A percentile compares a stretch with the other conserved stretches of the same genome.
These are phyloP conservation scores for Sympetrum striolatum DNA, from an alignment of 2,888 invertebrate genomes.

Conservation along the genomic window DNA sequence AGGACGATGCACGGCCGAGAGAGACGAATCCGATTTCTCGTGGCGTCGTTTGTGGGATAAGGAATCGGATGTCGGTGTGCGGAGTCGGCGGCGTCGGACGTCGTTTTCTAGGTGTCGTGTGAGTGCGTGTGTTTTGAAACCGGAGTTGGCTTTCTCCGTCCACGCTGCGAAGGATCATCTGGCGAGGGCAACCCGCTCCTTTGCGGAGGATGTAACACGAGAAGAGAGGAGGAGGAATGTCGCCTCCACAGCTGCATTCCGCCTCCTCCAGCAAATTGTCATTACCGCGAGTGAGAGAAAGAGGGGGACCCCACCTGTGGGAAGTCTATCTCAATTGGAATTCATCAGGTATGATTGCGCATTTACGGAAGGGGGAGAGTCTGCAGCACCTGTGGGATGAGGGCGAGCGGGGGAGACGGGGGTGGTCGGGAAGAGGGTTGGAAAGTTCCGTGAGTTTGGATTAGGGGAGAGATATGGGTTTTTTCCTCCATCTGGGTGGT, in stretches of 20 bases:
- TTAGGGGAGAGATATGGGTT: not conserved
- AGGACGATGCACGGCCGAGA: not conserved
- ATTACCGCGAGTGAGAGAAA: constrained; percentile 15
- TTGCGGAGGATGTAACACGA: constrained; percentile 30
- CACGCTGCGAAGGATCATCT: constrained; percentile 13
- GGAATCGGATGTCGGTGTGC: not conserved
- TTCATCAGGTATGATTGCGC: constrained; percentile 9
- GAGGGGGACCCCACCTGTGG: not conserved
- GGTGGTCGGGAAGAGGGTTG: not conserved
- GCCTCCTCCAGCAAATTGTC: constrained; percentile 41
- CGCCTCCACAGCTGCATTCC: constrained; percentile 37
- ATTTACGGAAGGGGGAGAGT: not conserved
- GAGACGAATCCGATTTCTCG: constrained; percentile 21
- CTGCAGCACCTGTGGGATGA: constrained; percentile 10
- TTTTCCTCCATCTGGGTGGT: not conserved
- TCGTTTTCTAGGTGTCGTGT: constrained; percentile 15
- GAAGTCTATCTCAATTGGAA: constrained; percentile 14
- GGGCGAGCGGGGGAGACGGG: not conserved
- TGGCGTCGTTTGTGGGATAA: not conserved
- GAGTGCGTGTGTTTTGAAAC: constrained; percentile 37
- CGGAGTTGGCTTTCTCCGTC: constrained; percentile 26
- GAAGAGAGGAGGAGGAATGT: constrained; percentile 29
- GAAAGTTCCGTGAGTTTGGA: not conserved
- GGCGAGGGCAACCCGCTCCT: constrained; percentile 20
- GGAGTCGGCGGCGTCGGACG: not conserved